phyloP scores from a whole-genome alignment of 2,113 vertebrate species.

The Psophia crepitans region DNA sequence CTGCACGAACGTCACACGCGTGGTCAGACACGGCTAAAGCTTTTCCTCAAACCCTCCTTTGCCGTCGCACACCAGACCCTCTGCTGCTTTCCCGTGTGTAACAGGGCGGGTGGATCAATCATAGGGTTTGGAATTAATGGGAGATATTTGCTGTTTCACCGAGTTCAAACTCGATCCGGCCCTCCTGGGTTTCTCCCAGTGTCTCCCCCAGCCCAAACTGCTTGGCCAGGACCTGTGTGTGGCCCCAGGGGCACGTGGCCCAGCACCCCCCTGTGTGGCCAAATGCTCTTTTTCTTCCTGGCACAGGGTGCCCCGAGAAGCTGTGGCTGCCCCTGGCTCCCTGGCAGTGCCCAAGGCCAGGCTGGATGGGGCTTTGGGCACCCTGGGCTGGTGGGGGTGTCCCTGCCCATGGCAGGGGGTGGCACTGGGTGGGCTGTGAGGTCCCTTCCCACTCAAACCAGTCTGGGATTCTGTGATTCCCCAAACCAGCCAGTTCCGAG shows the following conservation, averaged over 20 bases:
- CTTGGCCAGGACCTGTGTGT: not conserved
- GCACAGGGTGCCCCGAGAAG: no score
- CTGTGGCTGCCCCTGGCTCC: no score
- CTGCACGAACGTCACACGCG: no score
- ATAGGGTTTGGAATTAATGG: not conserved
- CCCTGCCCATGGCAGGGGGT: no score
- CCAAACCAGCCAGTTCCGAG: not conserved
- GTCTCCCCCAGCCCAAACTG: not conserved
- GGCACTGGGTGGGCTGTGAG: no score
- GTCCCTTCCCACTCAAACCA: no score
- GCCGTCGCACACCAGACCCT: not conserved
- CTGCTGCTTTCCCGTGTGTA: not conserved
- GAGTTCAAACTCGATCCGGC: not conserved
- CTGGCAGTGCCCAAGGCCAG: no score
- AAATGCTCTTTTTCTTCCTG: not conserved
- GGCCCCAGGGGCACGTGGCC: accelerated
- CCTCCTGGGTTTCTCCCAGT: not conserved
- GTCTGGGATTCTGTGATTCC: no score
- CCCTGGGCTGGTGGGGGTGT: no score
- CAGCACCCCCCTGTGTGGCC: not conserved
- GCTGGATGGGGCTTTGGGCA: no score
- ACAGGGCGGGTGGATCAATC: not conserved
- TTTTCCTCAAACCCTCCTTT: not conserved
- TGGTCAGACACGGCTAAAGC: no score
- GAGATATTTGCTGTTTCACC: not conserved